Conservation (phyloP, 2,888 invertebrate species). For the Danaus chrysippus region DNA sequence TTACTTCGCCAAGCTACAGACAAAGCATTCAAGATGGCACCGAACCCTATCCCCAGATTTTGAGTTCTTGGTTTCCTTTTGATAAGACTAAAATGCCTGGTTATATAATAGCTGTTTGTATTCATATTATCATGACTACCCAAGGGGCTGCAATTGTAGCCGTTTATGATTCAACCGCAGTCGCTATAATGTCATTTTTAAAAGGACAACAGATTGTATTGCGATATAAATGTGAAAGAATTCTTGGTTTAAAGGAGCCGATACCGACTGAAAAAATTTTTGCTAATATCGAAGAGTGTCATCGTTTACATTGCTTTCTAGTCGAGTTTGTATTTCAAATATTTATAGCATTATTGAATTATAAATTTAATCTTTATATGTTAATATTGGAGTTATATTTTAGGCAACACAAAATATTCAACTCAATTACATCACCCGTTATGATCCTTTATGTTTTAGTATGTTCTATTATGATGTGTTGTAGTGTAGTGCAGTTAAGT, state of each 20-base stretch:
- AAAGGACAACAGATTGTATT: conserved; percentile 57
- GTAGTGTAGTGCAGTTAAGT: conserved; percentile 52
- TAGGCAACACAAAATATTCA: conserved; percentile 46
- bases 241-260: conserved; percentile 40
- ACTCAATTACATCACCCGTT: conserved; percentile 50
- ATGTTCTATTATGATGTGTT: conserved; percentile 59
- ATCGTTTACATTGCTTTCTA: conserved; percentile 51
- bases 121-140: conserved; percentile 45
- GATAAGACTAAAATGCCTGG: conserved; percentile 52
- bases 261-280: conserved; percentile 33
- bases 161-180: conserved; percentile 49
- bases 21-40: conserved; percentile 41
- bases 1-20: conserved; percentile 40
- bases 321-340: conserved; percentile 43
- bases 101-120: conserved; percentile 41
- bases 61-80: conserved; percentile 62
- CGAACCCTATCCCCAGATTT: conserved; percentile 51
- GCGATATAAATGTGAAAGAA: conserved; percentile 40
- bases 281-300: conserved; percentile 52
- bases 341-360: neutral
- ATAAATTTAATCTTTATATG: neutral
- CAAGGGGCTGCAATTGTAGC: conserved; percentile 51
- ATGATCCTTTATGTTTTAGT: conserved; percentile 59
- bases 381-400: conserved; percentile 26
- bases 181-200: conserved; percentile 55